These are phyloP conservation scores for Drosophila suzukii DNA, from an alignment of 1,140 invertebrate genomes.

Conservation along the genomic window DNA sequence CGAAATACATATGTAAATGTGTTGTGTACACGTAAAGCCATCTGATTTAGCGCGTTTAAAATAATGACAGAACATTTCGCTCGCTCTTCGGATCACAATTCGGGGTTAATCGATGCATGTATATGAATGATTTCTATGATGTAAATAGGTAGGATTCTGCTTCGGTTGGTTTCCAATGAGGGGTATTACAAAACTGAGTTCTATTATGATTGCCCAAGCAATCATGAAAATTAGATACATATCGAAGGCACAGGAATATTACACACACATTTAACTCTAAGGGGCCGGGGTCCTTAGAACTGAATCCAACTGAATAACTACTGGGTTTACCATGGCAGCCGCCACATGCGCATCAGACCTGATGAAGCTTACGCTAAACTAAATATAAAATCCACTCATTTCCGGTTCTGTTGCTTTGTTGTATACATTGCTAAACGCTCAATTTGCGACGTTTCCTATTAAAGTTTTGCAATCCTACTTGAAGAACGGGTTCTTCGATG, in stretches of 20 bases:
- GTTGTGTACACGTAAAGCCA: neutral
- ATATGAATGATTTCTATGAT: constrained; percentile 43
- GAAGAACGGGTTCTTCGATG: constrained; percentile 84
- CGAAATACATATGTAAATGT: neutral
- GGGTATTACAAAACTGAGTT: constrained; percentile 21
- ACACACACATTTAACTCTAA: constrained; percentile 51
- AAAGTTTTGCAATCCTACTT: constrained; percentile 46
- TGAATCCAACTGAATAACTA: constrained; percentile 37
- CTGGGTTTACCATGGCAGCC: constrained; percentile 11
- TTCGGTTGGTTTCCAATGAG: constrained; percentile 17
- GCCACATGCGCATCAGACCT: constrained; percentile 7
- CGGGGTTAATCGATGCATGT: constrained; percentile 25
- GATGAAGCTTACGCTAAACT: constrained; percentile 33
- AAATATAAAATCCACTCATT: constrained; percentile 27
- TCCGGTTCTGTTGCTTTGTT: neutral
- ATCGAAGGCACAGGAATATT: constrained; percentile 74
- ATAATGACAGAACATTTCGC: constrained; percentile 17
- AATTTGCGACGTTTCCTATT: constrained; percentile 13
- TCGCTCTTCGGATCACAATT: constrained; percentile 36
- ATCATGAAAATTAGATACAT: constrained; percentile 53
- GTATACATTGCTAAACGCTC: constrained; percentile 31
- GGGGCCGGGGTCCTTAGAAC: constrained; percentile 50
- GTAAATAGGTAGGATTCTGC: constrained; percentile 47
- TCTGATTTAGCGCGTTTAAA: constrained; percentile 1
- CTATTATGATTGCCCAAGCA: constrained; percentile 6